Evolutionary conservation across 2,888 invertebrate genomes (phyloP).

Genomic region (Dasysyrphus tricinctus): DNA sequence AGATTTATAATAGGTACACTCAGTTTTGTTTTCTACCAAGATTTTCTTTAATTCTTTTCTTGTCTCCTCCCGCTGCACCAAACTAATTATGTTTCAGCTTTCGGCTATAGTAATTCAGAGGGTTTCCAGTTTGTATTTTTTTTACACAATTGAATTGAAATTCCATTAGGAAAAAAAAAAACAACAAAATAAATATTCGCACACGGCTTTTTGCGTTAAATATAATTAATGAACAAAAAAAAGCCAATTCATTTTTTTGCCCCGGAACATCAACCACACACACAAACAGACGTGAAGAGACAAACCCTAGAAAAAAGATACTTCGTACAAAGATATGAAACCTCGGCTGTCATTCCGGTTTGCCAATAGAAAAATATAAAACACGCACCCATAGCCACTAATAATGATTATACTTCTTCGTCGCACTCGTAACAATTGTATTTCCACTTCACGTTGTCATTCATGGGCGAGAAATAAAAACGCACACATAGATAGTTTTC

Average conservation of each 20-base stretch:
- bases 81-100: neutral
- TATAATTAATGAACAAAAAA: constrained; percentile 16
- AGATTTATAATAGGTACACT: too few relatives aligned
- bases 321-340: too few relatives aligned
- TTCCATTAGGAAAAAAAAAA: neutral
- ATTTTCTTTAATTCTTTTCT: neutral
- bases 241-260: neutral
- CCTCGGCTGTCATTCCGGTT: too few relatives aligned
- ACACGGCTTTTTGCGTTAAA: constrained; percentile 9
- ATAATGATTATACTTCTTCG: too few relatives aligned
- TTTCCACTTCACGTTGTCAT: too few relatives aligned
- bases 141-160: neutral
- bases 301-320: constrained; percentile 1
- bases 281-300: constrained; percentile 16
- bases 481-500: too few relatives aligned
- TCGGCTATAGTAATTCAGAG: neutral
- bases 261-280: constrained; percentile 14
- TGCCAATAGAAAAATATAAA: too few relatives aligned
- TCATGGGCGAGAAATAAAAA: too few relatives aligned
- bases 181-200: neutral
- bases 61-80: neutral
- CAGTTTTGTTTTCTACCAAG: neutral
- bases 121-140: neutral
- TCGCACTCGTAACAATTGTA: too few relatives aligned
- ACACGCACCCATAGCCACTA: too few relatives aligned